Conservation (phyloP, 2,888 invertebrate species). For the Limnephilus lunatus region DNA sequence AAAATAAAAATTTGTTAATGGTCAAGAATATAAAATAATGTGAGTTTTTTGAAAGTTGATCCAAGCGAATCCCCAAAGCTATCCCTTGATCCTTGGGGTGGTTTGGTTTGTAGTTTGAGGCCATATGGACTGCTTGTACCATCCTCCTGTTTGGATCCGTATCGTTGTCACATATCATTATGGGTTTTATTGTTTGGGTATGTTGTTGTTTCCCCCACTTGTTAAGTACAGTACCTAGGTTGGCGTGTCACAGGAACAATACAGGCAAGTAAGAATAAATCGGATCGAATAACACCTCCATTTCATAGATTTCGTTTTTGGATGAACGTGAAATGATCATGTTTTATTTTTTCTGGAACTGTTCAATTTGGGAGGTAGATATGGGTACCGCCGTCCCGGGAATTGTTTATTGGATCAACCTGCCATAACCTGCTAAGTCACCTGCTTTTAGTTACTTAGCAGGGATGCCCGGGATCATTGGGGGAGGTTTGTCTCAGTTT, state of each 20-base stretch:
- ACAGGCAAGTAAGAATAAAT: background rate
- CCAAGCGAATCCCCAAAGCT: background rate
- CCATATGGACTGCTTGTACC: slow-evolving; percentile 32
- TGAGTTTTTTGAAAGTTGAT: background rate
- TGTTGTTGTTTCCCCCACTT: background rate
- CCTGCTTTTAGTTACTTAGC: too few relatives aligned
- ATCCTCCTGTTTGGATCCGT: slow-evolving; percentile 8
- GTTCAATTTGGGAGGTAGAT: too few relatives aligned
- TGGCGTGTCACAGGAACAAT: background rate
- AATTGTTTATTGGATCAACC: too few relatives aligned
- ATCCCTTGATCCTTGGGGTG: background rate
- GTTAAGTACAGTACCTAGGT: background rate
- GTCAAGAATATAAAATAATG: background rate
- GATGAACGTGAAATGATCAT: background rate
- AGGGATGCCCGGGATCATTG: too few relatives aligned
- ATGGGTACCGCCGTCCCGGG: too few relatives aligned
- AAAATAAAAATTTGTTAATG: too few relatives aligned
- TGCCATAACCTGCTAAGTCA: too few relatives aligned
- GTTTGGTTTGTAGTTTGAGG: background rate
- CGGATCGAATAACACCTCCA: slow-evolving; percentile 1
- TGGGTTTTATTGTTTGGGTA: background rate
- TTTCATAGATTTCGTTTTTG: slow-evolving; percentile 14
- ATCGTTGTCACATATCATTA: slow-evolving; percentile 38
- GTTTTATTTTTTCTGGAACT: background rate
- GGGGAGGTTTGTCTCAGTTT: too few relatives aligned